Conservation (phyloP, 2,888 invertebrate species). For the Arctia plantaginis region DNA sequence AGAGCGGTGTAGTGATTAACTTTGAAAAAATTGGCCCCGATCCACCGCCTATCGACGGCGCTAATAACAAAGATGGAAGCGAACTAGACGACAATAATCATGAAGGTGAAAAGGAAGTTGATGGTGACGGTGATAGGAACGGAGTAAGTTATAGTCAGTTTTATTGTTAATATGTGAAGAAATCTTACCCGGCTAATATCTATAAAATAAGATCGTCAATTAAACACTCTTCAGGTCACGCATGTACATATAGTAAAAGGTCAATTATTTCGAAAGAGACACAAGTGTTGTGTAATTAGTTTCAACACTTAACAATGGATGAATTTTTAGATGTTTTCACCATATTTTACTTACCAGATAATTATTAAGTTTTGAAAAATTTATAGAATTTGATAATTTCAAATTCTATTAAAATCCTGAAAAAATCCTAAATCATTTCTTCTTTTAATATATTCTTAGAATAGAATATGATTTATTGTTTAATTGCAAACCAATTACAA, state of each 20-base stretch:
- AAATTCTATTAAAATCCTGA: background rate
- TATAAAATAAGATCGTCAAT: background rate
- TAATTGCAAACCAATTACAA: too few relatives aligned
- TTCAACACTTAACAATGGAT: background rate
- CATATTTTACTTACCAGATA: background rate
- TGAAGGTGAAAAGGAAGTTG: slow-evolving; percentile 79
- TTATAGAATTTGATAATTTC: background rate
- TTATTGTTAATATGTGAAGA: background rate
- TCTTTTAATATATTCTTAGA: too few relatives aligned
- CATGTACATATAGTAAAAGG: background rate
- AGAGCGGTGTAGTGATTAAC: slow-evolving; percentile 98
- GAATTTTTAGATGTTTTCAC: background rate
- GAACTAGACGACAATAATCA: slow-evolving; percentile 80
- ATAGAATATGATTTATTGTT: too few relatives aligned
- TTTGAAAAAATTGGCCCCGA: slow-evolving; percentile 98
- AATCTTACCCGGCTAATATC: background rate
- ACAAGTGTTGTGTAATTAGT: background rate
- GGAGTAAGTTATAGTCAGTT: slow-evolving; percentile 68
- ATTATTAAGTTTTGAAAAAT: background rate
- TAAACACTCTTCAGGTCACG: background rate
- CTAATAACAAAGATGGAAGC: slow-evolving; percentile 79
- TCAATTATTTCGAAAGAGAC: background rate
- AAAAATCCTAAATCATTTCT: background rate
- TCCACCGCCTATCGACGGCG: slow-evolving; percentile 89
- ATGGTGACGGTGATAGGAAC: slow-evolving; percentile 81